Base-by-base conservation (phyloP, 2,797 vertebrate genomes). In the Hippoglossus hippoglossus region DNA sequence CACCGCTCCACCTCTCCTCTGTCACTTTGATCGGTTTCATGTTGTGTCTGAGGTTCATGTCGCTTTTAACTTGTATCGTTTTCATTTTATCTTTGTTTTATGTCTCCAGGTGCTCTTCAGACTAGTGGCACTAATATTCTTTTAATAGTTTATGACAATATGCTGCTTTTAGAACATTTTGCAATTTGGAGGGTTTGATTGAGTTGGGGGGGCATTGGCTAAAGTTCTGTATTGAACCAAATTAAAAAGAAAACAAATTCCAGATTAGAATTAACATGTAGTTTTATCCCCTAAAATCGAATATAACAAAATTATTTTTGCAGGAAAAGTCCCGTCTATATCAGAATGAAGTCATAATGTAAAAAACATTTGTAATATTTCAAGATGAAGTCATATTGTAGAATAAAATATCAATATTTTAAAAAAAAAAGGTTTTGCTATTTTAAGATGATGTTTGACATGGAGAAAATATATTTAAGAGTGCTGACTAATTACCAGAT, bases 51-150 rank as follows among this genome's bases (percentile, higher is more conserved):
- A 65, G 21, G 36, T 36, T 24, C 13, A 53, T 22, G 25, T 67
- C 13, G 3, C 50, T 77, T 66, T 66, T 36, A 51, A 47, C 28
- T 47, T 49, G 21, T 34, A 9, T 34, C 16, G 18, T 57, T 44
- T 39, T 59, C 2, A 26, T 72, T 25, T 39, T 24, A 25, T 26
- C 31, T 11, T 54, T 21, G 1, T 54, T 54, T 28, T n/a, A 47
- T 39, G 36, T 39, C 36, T 13, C 36, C 36, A 13, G 36, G 3
- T 19, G 34, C 41, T 44, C 9, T 9, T 49, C 44, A 46, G 16
- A 19, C 16, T 2, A 19, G 18, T 19, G 6, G 18, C 44, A 6
- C 44, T 19, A 36, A 15, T 11, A 71, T 67, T 24, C 59, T 16
- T 34, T n/a, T 11, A n/a, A 15, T 21, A 61, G 3, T 28, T 53